Percentiles rank a stretch among this genome's conserved stretches.
Conservation (phyloP, 2,797 vertebrate genomes). For the Takifugu ocellatus region DNA sequence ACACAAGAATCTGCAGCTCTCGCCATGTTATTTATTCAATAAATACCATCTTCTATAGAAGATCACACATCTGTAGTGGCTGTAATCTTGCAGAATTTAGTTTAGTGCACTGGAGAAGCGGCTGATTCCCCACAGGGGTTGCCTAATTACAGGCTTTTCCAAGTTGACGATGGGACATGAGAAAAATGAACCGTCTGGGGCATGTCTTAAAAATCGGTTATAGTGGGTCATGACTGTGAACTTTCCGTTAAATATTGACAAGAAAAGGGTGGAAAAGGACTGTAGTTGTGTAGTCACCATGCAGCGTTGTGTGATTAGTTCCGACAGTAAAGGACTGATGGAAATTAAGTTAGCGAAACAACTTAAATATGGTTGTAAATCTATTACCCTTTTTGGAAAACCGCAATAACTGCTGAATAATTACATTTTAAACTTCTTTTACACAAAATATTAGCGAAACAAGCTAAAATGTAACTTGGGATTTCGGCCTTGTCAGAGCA, state of each 20-base stretch:
- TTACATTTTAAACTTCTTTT: neutral
- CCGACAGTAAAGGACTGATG: too few species aligned
- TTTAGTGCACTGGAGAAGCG: constrained; percentile 11
- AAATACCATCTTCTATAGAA: constrained; percentile 18
- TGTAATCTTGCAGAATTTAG: constrained; percentile 7
- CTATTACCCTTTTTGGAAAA: fast-evolving
- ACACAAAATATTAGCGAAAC: constrained; percentile 22
- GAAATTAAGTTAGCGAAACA: too few species aligned
- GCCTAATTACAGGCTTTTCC: constrained; percentile 23
- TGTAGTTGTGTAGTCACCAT: too few species aligned
- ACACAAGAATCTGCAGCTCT: too few species aligned
- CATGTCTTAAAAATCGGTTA: too few species aligned
- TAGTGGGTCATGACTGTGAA: too few species aligned
- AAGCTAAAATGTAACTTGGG: constrained; percentile 47
- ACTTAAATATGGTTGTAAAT: too few species aligned
- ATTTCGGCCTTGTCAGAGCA: constrained; percentile 73
- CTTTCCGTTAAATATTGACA: too few species aligned
- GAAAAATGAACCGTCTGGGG: constrained; percentile 5
- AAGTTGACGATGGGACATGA: constrained; percentile 17
- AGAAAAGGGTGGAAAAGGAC: too few species aligned
- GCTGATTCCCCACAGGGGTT: constrained; percentile 24
- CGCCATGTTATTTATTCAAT: neutral
- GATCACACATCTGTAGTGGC: constrained; percentile 6
- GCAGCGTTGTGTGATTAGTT: too few species aligned
- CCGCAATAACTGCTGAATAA: too few species aligned